Conservation (phyloP, 2,113 vertebrate genomes). For the Paramormyrops kingsleyae region DNA sequence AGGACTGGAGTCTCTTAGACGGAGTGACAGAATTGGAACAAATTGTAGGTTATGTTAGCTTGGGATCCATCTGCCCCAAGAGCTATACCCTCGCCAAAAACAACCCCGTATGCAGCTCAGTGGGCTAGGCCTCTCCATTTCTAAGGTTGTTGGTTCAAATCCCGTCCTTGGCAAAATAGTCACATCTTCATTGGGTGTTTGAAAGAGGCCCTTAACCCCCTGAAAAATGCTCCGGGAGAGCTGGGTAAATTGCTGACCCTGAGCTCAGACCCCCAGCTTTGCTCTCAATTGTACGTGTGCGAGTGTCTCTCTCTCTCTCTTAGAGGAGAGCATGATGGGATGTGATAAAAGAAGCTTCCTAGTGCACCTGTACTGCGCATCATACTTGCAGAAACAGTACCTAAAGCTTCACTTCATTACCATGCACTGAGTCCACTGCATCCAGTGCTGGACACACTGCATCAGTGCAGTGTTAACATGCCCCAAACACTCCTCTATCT, state of each 20-base stretch:
- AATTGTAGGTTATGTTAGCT: not conserved
- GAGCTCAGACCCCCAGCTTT: not conserved
- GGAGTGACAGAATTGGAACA: not conserved
- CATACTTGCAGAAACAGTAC: not conserved
- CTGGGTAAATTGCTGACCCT: not conserved
- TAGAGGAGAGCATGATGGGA: not conserved
- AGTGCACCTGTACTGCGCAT: not conserved
- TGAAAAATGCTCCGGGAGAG: not conserved
- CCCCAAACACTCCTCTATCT: not conserved
- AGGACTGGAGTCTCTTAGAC: not conserved
- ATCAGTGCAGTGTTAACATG: not conserved
- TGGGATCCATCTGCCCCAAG: not conserved
- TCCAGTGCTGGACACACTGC: not conserved
- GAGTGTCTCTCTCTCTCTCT: not conserved
- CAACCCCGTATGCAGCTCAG: not conserved
- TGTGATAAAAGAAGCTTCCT: not conserved
- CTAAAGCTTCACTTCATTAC: not conserved
- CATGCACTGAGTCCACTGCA: not conserved
- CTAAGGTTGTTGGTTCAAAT: not conserved
- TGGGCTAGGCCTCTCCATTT: not conserved
- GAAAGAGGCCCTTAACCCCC: not conserved
- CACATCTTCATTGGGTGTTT: not conserved
- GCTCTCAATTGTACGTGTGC: not conserved
- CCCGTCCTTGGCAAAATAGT: not conserved
- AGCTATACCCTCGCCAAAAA: not conserved